Conservation (phyloP, 1,140 invertebrate species). For the Drosophila melanogaster region DNA sequence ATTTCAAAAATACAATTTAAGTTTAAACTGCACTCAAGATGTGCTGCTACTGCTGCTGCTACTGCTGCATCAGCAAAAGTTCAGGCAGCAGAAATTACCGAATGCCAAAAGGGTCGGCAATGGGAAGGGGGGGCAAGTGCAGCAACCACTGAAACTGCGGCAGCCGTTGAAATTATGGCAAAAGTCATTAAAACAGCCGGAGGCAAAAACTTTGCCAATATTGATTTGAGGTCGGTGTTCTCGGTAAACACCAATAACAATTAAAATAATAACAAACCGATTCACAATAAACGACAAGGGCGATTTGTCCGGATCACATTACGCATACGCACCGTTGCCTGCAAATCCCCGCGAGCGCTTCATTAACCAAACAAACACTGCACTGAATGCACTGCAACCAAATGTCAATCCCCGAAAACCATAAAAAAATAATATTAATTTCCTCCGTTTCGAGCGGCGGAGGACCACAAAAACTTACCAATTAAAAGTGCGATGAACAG, state of each 20-base stretch:
- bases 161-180: conserved; percentile 64
- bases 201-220: conserved; percentile 71
- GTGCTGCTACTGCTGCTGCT: conserved; percentile 37
- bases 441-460: conserved; percentile 5
- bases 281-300: conserved; percentile 50
- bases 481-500: conserved; percentile 63
- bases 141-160: conserved; percentile 22
- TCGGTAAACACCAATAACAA: conserved; percentile 57
- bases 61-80: conserved; percentile 53
- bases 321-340: conserved; percentile 54
- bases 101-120: conserved; percentile 62
- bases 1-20: conserved; percentile 82
- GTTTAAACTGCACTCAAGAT: conserved; percentile 81
- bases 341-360: conserved; percentile 29
- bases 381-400: too few relatives aligned
- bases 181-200: conserved; percentile 73
- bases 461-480: conserved; percentile 64
- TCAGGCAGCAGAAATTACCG: conserved; percentile 71
- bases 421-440: conserved; percentile 41
- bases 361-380: conserved; percentile 54
- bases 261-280: conserved; percentile 55
- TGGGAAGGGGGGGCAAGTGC: conserved; percentile 7
- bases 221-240: conserved; percentile 71
- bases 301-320: conserved; percentile 44
- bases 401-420: conserved; percentile 1